Percentiles rank a stretch among this genome's conserved stretches.
Evolutionary conservation across 2,888 invertebrate genomes (phyloP).

Genomic region (Druceiella hillmani): DNA sequence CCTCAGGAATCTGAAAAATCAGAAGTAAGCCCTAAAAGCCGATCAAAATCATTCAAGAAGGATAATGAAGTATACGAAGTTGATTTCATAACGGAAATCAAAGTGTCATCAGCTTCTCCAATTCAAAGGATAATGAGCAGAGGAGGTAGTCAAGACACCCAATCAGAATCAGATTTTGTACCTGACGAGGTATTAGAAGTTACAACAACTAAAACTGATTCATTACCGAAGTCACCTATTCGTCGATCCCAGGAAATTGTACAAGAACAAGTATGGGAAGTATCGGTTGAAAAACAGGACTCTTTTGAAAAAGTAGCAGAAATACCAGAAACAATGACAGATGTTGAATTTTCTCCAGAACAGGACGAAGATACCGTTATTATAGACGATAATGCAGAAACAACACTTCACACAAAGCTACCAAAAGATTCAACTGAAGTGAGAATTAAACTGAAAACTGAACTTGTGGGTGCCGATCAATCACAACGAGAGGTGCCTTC

Average conservation of each 20-base stretch:
- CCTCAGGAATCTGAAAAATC: slow-evolving; percentile 34
- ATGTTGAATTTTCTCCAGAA: slow-evolving; percentile 17
- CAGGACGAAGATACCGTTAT: slow-evolving; percentile 12
- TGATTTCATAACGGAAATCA: slow-evolving; percentile 51
- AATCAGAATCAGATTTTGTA: slow-evolving; percentile 50
- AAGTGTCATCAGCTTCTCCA: slow-evolving; percentile 46
- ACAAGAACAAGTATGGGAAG: slow-evolving; percentile 46
- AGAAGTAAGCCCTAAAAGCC: slow-evolving; percentile 43
- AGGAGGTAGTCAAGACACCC: slow-evolving; percentile 52
- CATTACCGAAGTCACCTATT: slow-evolving; percentile 37
- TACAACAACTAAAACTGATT: slow-evolving; percentile 40
- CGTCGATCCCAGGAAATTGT: slow-evolving; percentile 44
- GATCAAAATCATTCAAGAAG: slow-evolving; percentile 47
- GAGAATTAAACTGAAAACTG: too few relatives aligned
- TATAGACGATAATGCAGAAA: too few relatives aligned
- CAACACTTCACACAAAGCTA: too few relatives aligned
- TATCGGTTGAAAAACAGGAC: slow-evolving; percentile 40
- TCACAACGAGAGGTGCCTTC: slow-evolving; percentile 16
- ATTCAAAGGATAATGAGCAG: slow-evolving; percentile 47
- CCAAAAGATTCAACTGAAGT: too few relatives aligned
- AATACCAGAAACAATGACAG: too few relatives aligned
- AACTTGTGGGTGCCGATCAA: slow-evolving; percentile 14
- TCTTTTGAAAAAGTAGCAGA: slow-evolving; percentile 38
- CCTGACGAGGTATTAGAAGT: slow-evolving; percentile 33
- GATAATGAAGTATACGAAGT: slow-evolving; percentile 48